Percentiles rank a stretch among this genome's conserved stretches.
Evolutionary conservation across 2,888 invertebrate genomes (phyloP).

Genomic region (Cryptocephalus moraei): DNA sequence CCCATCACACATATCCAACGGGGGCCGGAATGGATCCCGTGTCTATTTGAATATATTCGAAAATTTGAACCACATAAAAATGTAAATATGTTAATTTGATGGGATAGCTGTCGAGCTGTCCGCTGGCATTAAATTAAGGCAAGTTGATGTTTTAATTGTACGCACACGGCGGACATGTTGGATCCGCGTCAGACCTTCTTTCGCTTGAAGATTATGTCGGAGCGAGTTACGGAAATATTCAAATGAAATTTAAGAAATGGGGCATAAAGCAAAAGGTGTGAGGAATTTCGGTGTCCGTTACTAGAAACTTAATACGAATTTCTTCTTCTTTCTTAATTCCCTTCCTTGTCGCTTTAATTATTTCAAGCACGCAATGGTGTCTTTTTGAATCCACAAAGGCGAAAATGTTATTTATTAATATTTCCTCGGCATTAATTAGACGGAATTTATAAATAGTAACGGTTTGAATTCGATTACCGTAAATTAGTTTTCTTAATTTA

Average conservation of each 20-base stretch:
- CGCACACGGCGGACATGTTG: constrained; percentile 17
- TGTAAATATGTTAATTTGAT: constrained; percentile 25
- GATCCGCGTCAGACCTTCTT: constrained; percentile 19
- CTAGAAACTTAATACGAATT: too few species aligned
- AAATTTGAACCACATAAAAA: constrained; percentile 16
- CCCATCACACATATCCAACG: constrained; percentile 2
- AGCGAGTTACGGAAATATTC: constrained; percentile 14
- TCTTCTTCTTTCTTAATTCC: too few species aligned
- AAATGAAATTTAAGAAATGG: constrained; percentile 2
- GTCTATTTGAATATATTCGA: constrained; percentile 17
- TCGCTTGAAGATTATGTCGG: constrained; percentile 24
- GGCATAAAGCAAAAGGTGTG: too few species aligned
- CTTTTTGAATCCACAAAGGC: too few species aligned
- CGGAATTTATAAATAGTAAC: too few species aligned
- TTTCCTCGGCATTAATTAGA: too few species aligned
- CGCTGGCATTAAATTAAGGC: constrained; percentile 22
- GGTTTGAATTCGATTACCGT: too few species aligned
- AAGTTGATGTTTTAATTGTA: constrained; percentile 28
- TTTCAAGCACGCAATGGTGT: too few species aligned
- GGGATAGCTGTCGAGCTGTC: constrained; percentile 23
- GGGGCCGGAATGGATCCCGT: constrained; percentile 9
- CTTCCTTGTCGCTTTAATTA: too few species aligned
- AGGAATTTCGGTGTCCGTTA: too few species aligned
- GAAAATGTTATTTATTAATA: too few species aligned
- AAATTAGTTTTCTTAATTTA: too few species aligned